phyloP scores from a whole-genome alignment of 2,888 invertebrate genomes.

The Octonoba sinensis region DNA sequence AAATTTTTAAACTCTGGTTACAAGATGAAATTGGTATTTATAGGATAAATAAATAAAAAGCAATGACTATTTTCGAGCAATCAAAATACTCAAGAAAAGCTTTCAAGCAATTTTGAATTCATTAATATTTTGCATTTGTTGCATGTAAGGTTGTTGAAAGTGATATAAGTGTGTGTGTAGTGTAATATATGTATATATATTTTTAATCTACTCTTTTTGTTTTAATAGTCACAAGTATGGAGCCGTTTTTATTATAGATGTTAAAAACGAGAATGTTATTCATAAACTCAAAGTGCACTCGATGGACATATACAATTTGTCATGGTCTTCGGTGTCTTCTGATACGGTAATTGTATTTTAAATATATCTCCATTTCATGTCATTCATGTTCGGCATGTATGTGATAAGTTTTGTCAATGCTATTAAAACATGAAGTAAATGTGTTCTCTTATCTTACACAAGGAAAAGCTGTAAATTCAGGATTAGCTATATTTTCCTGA shows the following conservation, averaged over 20 bases:
- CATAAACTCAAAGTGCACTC: constrained; percentile 22
- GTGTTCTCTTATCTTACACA: too few relatives aligned
- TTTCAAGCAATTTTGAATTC: neutral
- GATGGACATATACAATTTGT: constrained; percentile 21
- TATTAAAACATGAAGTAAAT: too few relatives aligned
- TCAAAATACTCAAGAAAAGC: too few relatives aligned
- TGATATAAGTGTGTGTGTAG: neutral
- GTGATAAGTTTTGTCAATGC: too few relatives aligned
- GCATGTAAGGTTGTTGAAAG: neutral
- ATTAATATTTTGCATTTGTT: neutral
- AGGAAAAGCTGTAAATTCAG: neutral
- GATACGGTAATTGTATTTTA: constrained; percentile 14
- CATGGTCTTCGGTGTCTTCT: constrained; percentile 28
- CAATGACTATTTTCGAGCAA: too few relatives aligned
- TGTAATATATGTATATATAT: too few relatives aligned
- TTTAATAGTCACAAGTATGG: constrained; percentile 21
- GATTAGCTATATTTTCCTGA: neutral
- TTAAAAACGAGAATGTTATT: constrained; percentile 8
- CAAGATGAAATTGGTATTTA: too few relatives aligned
- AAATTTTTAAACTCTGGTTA: too few relatives aligned
- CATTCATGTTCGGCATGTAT: too few relatives aligned
- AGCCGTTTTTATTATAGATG: constrained; percentile 12
- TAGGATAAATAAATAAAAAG: too few relatives aligned
- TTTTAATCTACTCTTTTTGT: too few relatives aligned
- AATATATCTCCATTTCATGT: too few relatives aligned